Base-by-base conservation (phyloP, 2,888 invertebrate genomes). In the Gnatocerus cornutus region DNA sequence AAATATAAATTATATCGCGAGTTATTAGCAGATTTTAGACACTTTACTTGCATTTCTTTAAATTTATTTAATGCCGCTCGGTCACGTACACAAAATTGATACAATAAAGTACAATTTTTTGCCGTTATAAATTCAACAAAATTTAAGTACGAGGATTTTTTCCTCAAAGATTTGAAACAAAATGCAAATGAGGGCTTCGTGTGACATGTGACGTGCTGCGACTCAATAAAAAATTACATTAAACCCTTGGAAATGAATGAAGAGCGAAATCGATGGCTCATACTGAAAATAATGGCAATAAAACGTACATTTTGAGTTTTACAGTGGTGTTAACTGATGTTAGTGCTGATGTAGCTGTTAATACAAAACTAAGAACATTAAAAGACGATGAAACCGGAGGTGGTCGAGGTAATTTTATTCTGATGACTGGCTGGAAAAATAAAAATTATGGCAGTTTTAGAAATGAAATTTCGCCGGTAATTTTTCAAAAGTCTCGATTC, bases 111-210 rank as follows among this genome's bases (percentile, higher is more conserved):
- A 27, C 27, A 27, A 48, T 10, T 48, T 48, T 53, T 14, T 4
- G 21, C 7, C 9, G 21, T 45, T 5, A 16, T 50, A 16, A 50
- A 50, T 21, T 21, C 21, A 21, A 21, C 21, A 21, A 21, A 21
- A 3, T 21, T 21, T 21, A 21, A 21, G 21, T 21, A 4, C 21
- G 21, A 1, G 2, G 1, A 4, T 21, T 21, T 21, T 21, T 21
- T 21, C 21, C 4, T 21, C 21, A 21, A 21, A 21, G 21, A 21
- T 21, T 21, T 21, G 1, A 21, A 21, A 21, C 4, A 50, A 50
- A 16, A 50, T 50, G 50, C 50, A 50, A 50, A 50, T 50, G 50
- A 27, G 3, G 50, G 10, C n/a, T 50, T 50, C 50, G 50, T 50
- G 50, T 16, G 45, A 45, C 8, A 50, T 10, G 9, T 50, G 29